Evolutionary conservation across 2,888 invertebrate species (phyloP).

Genomic region (Macrosiphum euphorbiae): DNA sequence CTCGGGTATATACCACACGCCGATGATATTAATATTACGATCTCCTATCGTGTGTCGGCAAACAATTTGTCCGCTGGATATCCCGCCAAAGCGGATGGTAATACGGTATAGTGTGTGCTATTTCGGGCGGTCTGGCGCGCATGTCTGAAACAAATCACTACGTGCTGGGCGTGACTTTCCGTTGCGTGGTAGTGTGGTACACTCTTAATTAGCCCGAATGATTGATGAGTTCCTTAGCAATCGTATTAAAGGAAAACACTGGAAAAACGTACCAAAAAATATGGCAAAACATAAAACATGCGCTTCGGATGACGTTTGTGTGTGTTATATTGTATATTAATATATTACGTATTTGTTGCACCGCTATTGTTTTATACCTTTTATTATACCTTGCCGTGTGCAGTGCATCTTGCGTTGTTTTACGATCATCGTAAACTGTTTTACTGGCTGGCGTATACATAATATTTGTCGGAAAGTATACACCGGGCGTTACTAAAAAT

Average conservation of each 20-base stretch:
- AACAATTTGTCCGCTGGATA: conserved; percentile 34
- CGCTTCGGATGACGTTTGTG: conserved; percentile 34
- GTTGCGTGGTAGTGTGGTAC: conserved; percentile 22
- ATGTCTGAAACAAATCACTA: conserved; percentile 59
- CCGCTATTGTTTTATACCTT: conserved; percentile 53
- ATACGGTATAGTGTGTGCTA: conserved; percentile 19
- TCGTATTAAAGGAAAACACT: conserved; percentile 58
- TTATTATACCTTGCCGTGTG: conserved; percentile 10
- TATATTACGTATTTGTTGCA: neutral
- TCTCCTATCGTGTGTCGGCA: neutral
- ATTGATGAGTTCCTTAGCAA: conserved; percentile 57
- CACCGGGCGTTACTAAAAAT: neutral
- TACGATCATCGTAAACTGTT: conserved; percentile 49
- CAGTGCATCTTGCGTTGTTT: conserved; percentile 20
- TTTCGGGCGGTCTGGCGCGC: conserved; percentile 55
- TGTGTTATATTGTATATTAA: neutral
- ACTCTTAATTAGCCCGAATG: conserved; percentile 63
- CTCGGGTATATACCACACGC: no score
- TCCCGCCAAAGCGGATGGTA: neutral
- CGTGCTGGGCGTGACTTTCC: conserved; percentile 51
- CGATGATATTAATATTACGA: neutral
- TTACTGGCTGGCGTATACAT: conserved; percentile 29
- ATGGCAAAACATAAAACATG: conserved; percentile 35
- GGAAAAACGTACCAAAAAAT: conserved; percentile 64
- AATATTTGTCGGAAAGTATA: conserved; percentile 48